These are phyloP conservation scores for Perizoma flavofasciatum DNA, from an alignment of 2,888 invertebrate genomes.

Conservation along the genomic window DNA sequence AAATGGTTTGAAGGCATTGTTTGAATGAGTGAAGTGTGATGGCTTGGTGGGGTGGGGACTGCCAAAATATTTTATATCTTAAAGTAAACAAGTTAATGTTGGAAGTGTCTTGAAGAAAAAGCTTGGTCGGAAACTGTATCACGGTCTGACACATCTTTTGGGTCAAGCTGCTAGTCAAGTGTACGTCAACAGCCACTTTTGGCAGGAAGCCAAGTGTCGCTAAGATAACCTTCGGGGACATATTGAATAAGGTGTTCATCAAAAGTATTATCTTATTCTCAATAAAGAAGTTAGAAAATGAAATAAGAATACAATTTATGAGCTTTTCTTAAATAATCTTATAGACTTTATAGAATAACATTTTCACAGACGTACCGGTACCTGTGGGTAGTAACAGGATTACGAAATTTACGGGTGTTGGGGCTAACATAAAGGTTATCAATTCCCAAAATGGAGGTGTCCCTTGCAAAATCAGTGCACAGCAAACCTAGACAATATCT, in stretches of 20 bases:
- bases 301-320: no score
- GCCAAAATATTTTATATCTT: constrained; percentile 7
- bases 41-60: constrained; percentile 4
- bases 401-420: no score
- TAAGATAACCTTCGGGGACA: constrained; percentile 56
- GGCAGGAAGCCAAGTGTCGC: constrained; percentile 65
- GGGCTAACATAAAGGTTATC: background rate
- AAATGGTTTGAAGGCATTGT: constrained; percentile 2
- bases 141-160: constrained; percentile 61
- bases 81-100: background rate
- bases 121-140: constrained; percentile 13
- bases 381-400: no score
- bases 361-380: no score
- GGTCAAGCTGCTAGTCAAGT: constrained; percentile 75
- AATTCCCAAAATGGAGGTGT: background rate
- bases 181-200: constrained; percentile 68
- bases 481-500: no score
- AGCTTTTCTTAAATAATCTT: no score
- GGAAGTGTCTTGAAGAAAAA: background rate
- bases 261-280: background rate
- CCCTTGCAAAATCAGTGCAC: background rate
- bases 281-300: no score
- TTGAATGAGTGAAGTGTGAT: no score
- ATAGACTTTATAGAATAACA: no score
- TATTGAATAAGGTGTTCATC: constrained; percentile 59